Base-by-base conservation (phyloP, 2,113 vertebrate species). In the Atractosteus spatula region DNA sequence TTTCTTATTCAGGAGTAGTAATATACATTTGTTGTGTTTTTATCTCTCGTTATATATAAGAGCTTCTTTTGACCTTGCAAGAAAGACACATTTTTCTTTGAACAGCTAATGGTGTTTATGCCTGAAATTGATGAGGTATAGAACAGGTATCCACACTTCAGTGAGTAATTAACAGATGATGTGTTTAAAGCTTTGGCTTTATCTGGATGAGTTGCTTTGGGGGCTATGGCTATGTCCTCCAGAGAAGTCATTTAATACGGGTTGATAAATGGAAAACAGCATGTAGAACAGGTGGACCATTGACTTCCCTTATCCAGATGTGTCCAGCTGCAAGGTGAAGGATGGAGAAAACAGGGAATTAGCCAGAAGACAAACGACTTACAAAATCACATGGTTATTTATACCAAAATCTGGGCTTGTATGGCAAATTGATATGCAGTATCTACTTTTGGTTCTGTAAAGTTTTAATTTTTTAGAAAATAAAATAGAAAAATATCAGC, bases 81-180 rank as follows among this genome's bases (percentile, higher is more conserved):
- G 72, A 61, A 63, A 76, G 77, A 80, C 16, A 62, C 29, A 86
- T 84, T 72, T 76, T 79, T 85, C 79, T 10, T 69, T 55, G 71
- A 57, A 64, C 55, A 66, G 80, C 84, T 80, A 83, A 82, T 88
- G 83, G 85, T 89, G 85, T 87, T 89, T 89, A 85, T 79, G 78
- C 74, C 79, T 68, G 77, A 74, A 73, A 79, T 55, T 61, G 51
- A 76, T 88, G 85, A 89, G 89, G 64, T 83, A 91, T 81, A 79
- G 79, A 70, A 56, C n/a, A 44, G 74, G 70, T 74, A 76, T 75
- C 79, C 79, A 77, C 72, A 74, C 77, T 79, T 74, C 78, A 66
- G 80, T 74, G 78, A 79, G 84, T 92, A 88, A 90, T 92, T 90
- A 89, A 89, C 83, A 86, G 89, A 89, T 82, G 75, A 84, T 85